Conservation (phyloP, 2,797 vertebrate genomes). For the Sciaenops ocellatus region DNA sequence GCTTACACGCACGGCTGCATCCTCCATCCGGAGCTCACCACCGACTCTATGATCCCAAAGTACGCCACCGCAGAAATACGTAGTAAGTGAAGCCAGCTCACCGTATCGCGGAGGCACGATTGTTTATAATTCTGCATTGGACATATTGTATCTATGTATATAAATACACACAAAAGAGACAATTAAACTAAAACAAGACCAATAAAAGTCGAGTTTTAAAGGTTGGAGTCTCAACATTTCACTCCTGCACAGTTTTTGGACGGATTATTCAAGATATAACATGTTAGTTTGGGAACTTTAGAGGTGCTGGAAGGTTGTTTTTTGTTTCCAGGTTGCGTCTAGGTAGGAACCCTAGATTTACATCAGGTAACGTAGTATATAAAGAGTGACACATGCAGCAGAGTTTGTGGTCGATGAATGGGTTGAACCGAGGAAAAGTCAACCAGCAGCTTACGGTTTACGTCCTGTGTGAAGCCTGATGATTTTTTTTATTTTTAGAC, state of each 20-base stretch:
- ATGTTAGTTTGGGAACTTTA: not conserved
- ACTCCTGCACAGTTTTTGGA: not conserved
- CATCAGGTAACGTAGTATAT: no score
- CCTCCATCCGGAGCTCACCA: slow-evolving; percentile 98
- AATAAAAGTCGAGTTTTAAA: no score
- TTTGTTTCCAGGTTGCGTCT: not conserved
- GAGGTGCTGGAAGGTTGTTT: not conserved
- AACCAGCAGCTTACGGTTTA: no score
- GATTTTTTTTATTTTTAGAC: no score
- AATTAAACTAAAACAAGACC: no score
- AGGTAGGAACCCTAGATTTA: no score
- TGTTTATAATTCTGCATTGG: not conserved
- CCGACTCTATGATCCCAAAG: slow-evolving; percentile 99
- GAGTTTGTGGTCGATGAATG: no score
- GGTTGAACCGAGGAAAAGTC: no score
- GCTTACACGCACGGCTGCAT: slow-evolving; percentile 99
- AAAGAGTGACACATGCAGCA: no score
- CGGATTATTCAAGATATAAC: not conserved
- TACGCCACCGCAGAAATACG: slow-evolving; percentile 99
- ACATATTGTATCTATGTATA: not conserved
- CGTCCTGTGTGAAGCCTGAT: no score
- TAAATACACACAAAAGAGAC: not conserved
- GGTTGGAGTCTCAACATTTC: not conserved
- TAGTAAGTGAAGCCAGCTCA: slow-evolving; percentile 90
- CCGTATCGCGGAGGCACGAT: not conserved